Evolutionary conservation across 2,113 vertebrate genomes (phyloP).

Genomic region (Ellobius talpinus): DNA sequence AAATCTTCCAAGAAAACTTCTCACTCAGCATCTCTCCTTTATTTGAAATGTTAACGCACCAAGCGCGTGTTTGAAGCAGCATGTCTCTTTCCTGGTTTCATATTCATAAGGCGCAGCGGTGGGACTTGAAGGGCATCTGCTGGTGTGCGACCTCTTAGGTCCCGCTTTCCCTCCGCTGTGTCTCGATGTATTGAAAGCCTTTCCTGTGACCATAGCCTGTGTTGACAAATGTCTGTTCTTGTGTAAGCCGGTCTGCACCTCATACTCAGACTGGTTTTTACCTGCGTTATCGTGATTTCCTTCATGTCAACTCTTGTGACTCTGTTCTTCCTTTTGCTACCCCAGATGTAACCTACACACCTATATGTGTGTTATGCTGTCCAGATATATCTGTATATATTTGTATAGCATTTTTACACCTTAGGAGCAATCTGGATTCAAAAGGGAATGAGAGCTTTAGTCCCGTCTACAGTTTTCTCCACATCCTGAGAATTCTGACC

Average conservation of each 20-base stretch:
- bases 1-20: constrained; percentile 31
- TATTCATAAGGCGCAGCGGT: not conserved
- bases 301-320: not conserved
- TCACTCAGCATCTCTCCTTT: not conserved
- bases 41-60: not conserved
- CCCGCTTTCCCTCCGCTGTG: not conserved
- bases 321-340: not conserved
- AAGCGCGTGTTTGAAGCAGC: not conserved
- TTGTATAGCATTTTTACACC: constrained; percentile 59
- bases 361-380: not conserved
- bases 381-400: constrained; percentile 13
- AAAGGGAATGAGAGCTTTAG: not conserved
- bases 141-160: not conserved
- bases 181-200: rapidly evolving
- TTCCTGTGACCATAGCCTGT: rapidly evolving
- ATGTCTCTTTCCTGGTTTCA: not conserved
- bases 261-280: not conserved
- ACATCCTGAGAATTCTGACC: not conserved
- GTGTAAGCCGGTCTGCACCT: not conserved
- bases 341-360: constrained; percentile 25
- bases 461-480: not conserved
- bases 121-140: not conserved
- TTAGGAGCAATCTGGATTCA: not conserved
- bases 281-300: not conserved
- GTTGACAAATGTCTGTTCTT: not conserved